These are phyloP conservation scores for Lasioglossum morio DNA, from an alignment of 2,888 invertebrate species.

Conservation along the genomic window DNA sequence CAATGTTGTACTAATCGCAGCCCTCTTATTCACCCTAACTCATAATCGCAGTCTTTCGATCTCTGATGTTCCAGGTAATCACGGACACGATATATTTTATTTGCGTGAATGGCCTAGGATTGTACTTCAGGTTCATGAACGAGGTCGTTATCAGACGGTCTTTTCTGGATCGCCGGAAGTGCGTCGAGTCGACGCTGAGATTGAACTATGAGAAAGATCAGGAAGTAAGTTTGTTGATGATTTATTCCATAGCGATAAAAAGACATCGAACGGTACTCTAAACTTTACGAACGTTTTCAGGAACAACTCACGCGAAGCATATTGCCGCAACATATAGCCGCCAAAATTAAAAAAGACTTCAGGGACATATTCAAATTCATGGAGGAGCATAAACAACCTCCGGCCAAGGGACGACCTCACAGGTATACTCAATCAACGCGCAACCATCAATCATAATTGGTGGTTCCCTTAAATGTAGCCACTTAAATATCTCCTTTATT, in stretches of 20 bases:
- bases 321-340: conserved; percentile 93
- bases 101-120: conserved; percentile 92
- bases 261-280: not conserved
- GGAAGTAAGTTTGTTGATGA: conserved; percentile 87
- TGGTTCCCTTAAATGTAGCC: too few species aligned
- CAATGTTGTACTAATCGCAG: not conserved
- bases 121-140: conserved; percentile 95
- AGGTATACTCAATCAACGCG: conserved; percentile 77
- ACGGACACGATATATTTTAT: conserved; percentile 90
- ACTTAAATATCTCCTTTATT: too few species aligned
- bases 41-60: conserved; percentile 4
- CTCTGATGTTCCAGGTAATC: conserved; percentile 86
- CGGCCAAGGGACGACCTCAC: conserved; percentile 83
- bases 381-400: conserved; percentile 82
- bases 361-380: conserved; percentile 84
- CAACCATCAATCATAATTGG: too few species aligned
- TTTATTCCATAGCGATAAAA: not conserved
- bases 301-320: conserved; percentile 94
- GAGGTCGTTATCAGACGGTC: conserved; percentile 95
- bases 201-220: conserved; percentile 94
- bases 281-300: conserved; percentile 83
- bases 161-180: conserved; percentile 94
- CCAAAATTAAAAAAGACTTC: conserved; percentile 86
- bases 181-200: conserved; percentile 93
- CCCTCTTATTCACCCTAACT: not conserved